Conservation (phyloP, 2,888 invertebrate species). For the Hermodice carunculata region DNA sequence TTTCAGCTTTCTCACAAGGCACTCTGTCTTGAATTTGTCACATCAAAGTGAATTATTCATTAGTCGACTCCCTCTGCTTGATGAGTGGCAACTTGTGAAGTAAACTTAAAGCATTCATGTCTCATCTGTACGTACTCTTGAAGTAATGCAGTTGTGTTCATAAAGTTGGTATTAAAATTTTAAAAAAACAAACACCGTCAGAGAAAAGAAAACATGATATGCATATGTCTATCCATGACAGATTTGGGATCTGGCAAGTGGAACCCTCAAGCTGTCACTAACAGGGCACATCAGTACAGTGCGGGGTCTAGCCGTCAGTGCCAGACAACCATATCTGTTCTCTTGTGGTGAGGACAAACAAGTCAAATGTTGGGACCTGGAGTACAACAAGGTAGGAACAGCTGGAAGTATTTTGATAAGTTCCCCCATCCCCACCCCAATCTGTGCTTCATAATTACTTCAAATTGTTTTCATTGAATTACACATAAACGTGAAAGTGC, state of each 20-base stretch:
- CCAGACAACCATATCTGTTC: conserved; percentile 97
- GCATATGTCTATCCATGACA: conserved; percentile 45
- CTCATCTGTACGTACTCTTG: too few species aligned
- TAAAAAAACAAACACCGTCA: not conserved
- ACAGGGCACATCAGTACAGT: conserved; percentile 99
- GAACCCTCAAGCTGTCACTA: conserved; percentile 94
- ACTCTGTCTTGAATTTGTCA: too few species aligned
- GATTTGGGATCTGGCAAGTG: conserved; percentile 98
- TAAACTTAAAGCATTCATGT: too few species aligned
- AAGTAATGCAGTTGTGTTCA: not conserved
- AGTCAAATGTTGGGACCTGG: conserved; percentile 97
- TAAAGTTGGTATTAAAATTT: not conserved
- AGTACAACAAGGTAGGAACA: conserved; percentile 89
- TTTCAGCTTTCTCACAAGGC: too few species aligned
- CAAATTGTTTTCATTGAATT: not conserved
- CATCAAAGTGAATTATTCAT: too few species aligned
- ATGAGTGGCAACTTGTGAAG: too few species aligned
- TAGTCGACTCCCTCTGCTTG: too few species aligned
- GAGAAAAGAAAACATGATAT: not conserved
- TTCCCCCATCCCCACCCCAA: not conserved
- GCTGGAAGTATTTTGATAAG: not conserved
- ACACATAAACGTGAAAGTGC: too few species aligned
- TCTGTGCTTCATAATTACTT: not conserved
- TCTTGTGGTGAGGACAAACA: conserved; percentile 97
- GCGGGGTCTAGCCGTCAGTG: conserved; percentile 92